These are phyloP conservation scores for Drosophila cyrtoloma DNA, from an alignment of 2,888 invertebrate genomes.

Conservation along the genomic window DNA sequence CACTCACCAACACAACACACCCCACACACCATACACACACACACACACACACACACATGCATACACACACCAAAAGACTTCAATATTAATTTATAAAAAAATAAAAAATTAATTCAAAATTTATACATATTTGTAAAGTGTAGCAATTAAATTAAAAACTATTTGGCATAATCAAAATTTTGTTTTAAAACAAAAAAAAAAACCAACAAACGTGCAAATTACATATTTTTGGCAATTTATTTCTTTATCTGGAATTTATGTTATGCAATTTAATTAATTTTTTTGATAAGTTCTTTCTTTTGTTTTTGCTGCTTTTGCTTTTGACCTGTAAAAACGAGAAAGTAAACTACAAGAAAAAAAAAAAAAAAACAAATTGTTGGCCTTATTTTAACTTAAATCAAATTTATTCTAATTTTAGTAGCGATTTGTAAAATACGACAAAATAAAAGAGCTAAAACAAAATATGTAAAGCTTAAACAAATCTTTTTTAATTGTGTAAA, in stretches of 20 bases:
- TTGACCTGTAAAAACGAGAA: constrained; percentile 31
- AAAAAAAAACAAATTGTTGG: constrained; percentile 65
- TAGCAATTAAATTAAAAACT: constrained; percentile 41
- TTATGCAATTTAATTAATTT: constrained; percentile 48
- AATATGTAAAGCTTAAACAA: constrained; percentile 45
- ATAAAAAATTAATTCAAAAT: constrained; percentile 42
- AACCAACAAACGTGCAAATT: constrained; percentile 49
- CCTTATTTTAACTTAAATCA: constrained; percentile 78
- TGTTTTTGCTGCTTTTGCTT: constrained; percentile 52
- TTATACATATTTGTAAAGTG: constrained; percentile 44
- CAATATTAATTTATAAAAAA: constrained; percentile 67
- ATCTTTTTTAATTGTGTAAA: constrained; percentile 63
- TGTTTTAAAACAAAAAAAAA: constrained; percentile 44
- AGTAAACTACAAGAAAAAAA: constrained; percentile 6
- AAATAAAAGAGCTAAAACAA: constrained; percentile 45
- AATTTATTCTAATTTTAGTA: constrained; percentile 75
- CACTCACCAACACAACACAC: constrained; percentile 17
- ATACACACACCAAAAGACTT: constrained; percentile 74
- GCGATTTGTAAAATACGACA: constrained; percentile 55
- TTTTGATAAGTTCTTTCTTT: constrained; percentile 27
- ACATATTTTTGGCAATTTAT: constrained; percentile 43
- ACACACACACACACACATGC: constrained; percentile 18
- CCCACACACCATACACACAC: constrained; percentile 7
- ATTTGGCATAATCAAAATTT: constrained; percentile 70
- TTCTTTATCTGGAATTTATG: constrained; percentile 42